Percentiles rank a stretch among this genome's conserved stretches.
phyloP scores from a whole-genome alignment of 2,888 invertebrate species.

The Athalia cordata region DNA sequence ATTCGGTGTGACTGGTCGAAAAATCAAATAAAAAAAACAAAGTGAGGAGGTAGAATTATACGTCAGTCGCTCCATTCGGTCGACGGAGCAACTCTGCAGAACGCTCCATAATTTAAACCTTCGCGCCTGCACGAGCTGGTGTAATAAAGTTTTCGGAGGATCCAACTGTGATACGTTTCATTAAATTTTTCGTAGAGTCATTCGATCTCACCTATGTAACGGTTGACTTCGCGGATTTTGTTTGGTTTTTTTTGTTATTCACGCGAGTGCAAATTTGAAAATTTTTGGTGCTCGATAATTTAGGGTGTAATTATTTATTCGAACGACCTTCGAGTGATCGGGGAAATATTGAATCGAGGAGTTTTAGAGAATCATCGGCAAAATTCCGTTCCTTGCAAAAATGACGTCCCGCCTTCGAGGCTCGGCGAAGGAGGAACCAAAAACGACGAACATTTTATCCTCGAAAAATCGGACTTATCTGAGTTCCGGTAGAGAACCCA shows the following conservation, averaged over 20 bases:
- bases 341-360: conserved; percentile 6
- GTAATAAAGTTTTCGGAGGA: background rate
- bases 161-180: background rate
- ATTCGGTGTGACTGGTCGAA: conserved; percentile 24
- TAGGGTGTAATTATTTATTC: background rate
- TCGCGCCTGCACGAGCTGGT: background rate
- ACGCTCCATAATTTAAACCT: conserved; percentile 4
- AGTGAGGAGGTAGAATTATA: conserved; percentile 18
- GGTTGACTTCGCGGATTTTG: too few relatives aligned
- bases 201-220: too few relatives aligned
- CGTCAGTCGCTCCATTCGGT: conserved; percentile 8
- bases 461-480: conserved; percentile 22
- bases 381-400: conserved; percentile 55
- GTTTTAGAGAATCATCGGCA: conserved; percentile 30
- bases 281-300: background rate
- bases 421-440: conserved; percentile 57
- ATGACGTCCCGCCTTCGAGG: conserved; percentile 67
- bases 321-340: conserved; percentile 18
- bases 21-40: background rate
- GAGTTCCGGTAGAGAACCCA: conserved; percentile 28
- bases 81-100: conserved; percentile 17
- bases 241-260: too few relatives aligned
- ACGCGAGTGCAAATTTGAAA: background rate
- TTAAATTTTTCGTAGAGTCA: background rate
- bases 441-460: conserved; percentile 53